Conservation (phyloP, 2,888 invertebrate genomes). For the Agrotis segetum region DNA sequence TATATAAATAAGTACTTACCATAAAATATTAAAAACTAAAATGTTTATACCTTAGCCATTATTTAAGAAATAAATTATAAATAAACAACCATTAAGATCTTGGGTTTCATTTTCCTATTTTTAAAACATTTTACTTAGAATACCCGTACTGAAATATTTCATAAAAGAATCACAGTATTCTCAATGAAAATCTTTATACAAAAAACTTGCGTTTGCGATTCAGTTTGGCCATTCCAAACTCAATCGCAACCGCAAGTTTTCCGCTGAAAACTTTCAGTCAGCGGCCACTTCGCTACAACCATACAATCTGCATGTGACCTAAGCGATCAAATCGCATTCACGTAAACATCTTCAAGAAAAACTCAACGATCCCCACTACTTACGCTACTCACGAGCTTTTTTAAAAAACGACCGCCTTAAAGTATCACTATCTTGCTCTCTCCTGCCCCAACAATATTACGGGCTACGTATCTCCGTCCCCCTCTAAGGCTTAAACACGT, state of each 20-base stretch:
- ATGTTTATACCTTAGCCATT: no score
- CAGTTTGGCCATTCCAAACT: not conserved
- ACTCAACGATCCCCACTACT: constrained; percentile 90
- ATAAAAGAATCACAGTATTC: not conserved
- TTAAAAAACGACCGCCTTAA: constrained; percentile 86
- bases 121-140: no score
- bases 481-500: constrained; percentile 85
- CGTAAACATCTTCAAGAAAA: constrained; percentile 91
- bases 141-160: no score
- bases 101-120: no score
- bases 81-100: no score
- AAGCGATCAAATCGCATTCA: constrained; percentile 89
- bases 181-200: no score
- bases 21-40: no score
- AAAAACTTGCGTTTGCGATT: no score
- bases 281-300: constrained; percentile 73
- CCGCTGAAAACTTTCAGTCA: constrained; percentile 22
- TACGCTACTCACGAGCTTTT: constrained; percentile 88
- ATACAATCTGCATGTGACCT: constrained; percentile 77
- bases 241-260: not conserved
- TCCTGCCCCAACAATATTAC: constrained; percentile 34
- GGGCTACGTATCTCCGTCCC: constrained; percentile 72
- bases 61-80: no score
- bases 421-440: constrained; percentile 74
- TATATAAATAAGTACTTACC: no score